Conservation (phyloP, 2,797 vertebrate genomes). For the Rousettus madagascariensis region DNA sequence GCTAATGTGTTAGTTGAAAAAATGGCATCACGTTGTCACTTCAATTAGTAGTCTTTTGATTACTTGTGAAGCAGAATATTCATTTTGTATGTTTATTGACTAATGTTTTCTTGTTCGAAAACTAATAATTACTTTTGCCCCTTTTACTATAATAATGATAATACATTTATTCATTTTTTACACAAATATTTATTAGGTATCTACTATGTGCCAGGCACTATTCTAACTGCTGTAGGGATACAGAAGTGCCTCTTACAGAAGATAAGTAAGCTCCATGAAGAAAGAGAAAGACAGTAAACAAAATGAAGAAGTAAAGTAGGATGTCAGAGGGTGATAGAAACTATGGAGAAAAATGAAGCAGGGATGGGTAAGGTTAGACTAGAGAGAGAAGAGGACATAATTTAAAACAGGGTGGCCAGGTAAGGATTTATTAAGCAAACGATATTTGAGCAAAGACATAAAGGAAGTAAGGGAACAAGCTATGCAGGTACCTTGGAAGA, state of each 20-base stretch:
- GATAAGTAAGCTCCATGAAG: neutral
- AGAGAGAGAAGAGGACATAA: neutral
- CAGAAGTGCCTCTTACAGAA: neutral
- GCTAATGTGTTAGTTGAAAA: neutral
- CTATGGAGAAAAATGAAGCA: neutral
- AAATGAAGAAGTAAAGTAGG: neutral
- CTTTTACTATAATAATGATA: neutral
- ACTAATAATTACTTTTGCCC: neutral
- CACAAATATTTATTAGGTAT: neutral
- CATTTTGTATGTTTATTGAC: neutral
- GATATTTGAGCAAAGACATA: neutral
- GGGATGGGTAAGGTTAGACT: neutral
- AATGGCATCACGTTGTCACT: neutral
- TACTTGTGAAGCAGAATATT: neutral
- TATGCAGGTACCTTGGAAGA: neutral
- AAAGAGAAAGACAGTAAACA: neutral
- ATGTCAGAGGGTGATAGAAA: neutral
- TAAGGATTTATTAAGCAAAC: neutral
- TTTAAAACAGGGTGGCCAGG: neutral
- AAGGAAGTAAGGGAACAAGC: neutral
- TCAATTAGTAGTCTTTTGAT: neutral
- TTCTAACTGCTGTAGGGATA: neutral
- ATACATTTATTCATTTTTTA: neutral
- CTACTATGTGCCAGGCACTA: neutral
- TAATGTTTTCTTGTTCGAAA: slow-evolving; percentile 24